Conservation (phyloP, 2,888 invertebrate genomes). For the Aphrophora alni region DNA sequence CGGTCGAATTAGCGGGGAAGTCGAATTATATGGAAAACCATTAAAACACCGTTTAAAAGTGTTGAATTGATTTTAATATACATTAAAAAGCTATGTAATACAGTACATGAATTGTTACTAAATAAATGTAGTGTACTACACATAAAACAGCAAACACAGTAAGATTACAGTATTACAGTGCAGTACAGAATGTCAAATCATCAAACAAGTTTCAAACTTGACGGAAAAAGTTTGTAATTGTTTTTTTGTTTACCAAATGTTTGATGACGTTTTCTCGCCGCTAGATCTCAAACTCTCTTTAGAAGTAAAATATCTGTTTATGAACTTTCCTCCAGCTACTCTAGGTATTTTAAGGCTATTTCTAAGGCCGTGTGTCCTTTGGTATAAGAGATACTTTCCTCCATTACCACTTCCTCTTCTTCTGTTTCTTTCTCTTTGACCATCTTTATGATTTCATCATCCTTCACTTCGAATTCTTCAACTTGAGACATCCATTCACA, state of each 20-base stretch:
- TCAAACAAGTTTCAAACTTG: constrained; percentile 21
- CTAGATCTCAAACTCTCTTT: constrained; percentile 10
- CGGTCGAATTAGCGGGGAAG: background rate
- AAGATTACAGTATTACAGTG: background rate
- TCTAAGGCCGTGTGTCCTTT: constrained; percentile 25
- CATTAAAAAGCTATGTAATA: background rate
- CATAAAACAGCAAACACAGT: background rate
- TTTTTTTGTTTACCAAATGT: constrained; percentile 24
- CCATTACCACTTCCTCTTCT: constrained; percentile 14
- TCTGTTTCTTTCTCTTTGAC: constrained; percentile 11
- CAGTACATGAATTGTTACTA: too few species aligned
- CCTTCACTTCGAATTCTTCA: constrained; percentile 23
- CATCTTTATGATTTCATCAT: constrained; percentile 29
- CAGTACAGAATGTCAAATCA: background rate
- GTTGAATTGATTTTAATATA: background rate
- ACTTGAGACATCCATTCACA: constrained; percentile 28
- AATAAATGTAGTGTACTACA: constrained; percentile 7
- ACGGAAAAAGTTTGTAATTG: constrained; percentile 28
- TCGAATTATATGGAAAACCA: background rate
- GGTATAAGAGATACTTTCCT: constrained; percentile 10
- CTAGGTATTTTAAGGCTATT: constrained; percentile 21
- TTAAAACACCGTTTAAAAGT: background rate
- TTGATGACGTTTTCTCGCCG: constrained; percentile 20
- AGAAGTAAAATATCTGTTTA: constrained; percentile 7
- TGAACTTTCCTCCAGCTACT: constrained; percentile 24